Conservation (phyloP, 2,888 invertebrate genomes). For the Craniophora ligustri region DNA sequence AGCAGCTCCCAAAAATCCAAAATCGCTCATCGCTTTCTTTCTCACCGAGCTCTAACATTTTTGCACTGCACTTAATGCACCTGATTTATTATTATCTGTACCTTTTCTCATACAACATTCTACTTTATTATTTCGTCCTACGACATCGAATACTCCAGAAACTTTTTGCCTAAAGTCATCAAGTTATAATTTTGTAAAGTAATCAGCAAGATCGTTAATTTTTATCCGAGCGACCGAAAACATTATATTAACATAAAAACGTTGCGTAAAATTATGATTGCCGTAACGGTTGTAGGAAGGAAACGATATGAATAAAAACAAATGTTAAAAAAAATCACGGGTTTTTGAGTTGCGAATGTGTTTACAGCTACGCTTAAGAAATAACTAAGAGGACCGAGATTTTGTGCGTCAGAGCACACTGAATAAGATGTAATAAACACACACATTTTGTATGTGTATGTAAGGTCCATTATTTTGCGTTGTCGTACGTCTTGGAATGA, state of each 20-base stretch:
- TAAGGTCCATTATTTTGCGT: no score
- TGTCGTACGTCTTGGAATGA: no score
- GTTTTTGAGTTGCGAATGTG: background rate
- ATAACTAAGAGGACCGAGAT: no score
- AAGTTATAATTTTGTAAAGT: slow-evolving; percentile 55
- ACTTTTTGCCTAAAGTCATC: slow-evolving; percentile 56
- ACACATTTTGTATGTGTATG: no score
- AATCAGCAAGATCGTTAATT: slow-evolving; percentile 40
- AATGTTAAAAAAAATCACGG: background rate
- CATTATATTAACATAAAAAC: slow-evolving; percentile 19
- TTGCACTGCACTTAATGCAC: slow-evolving; percentile 16
- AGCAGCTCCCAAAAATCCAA: background rate
- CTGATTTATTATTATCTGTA: slow-evolving; percentile 22
- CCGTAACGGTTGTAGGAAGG: slow-evolving; percentile 25
- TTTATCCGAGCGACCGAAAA: slow-evolving; percentile 23
- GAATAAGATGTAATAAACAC: no score
- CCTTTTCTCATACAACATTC: slow-evolving; percentile 15
- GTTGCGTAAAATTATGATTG: slow-evolving; percentile 22
- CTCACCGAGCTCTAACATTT: background rate
- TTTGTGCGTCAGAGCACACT: no score
- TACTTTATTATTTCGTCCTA: slow-evolving; percentile 30
- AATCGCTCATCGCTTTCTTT: slow-evolving; percentile 5
- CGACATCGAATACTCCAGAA: slow-evolving; percentile 52
- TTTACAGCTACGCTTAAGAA: background rate
- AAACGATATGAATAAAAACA: slow-evolving; percentile 28